Conservation (phyloP, 37 sponge, comb jelly and placozoan genomes). For the Cliona cf. orientalis region DNA sequence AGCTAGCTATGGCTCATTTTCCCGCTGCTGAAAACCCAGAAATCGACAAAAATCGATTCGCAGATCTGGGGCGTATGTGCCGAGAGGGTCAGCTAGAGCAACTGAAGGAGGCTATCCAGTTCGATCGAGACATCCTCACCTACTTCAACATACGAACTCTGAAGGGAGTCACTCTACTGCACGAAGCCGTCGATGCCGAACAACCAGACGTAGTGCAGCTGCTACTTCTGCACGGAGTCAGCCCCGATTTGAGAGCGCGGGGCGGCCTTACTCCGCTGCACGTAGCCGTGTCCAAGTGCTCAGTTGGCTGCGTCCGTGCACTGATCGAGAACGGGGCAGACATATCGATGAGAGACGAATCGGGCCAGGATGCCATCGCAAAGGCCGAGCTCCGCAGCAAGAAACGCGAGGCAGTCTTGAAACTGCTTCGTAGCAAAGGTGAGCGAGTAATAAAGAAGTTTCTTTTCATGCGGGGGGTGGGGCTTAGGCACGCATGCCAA, state of each 20-base stretch:
- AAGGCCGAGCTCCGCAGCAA: slow-evolving; percentile 64
- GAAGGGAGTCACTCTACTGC: slow-evolving; percentile 65
- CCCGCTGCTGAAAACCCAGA: slow-evolving; percentile 30
- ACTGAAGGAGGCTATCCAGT: slow-evolving; percentile 37
- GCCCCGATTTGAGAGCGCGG: slow-evolving; percentile 53
- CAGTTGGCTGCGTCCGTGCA: slow-evolving; percentile 57
- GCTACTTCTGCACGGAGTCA: slow-evolving; percentile 59
- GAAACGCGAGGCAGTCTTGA: slow-evolving; percentile 57
- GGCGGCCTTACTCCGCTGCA: slow-evolving; percentile 75
- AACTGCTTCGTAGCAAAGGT: slow-evolving; percentile 80
- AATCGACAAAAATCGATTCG: slow-evolving; percentile 46
- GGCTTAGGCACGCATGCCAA: neutral
- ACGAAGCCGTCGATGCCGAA: slow-evolving; percentile 83
- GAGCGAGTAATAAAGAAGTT: too few species aligned
- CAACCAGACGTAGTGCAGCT: slow-evolving; percentile 70
- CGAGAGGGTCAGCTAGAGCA: slow-evolving; percentile 54
- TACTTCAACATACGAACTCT: slow-evolving; percentile 24
- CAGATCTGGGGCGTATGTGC: slow-evolving; percentile 62
- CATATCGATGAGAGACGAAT: slow-evolving; percentile 47
- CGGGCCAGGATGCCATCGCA: slow-evolving; percentile 36
- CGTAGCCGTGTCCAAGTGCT: slow-evolving; percentile 59
- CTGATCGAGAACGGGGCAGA: slow-evolving; percentile 73
- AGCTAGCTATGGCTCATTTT: slow-evolving; percentile 8
- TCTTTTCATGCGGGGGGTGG: neutral
- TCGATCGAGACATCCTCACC: slow-evolving; percentile 33